A percentile compares a stretch with the other conserved stretches of the same genome.
Conservation (phyloP, 2,888 invertebrate species). For the Troides aeacus region DNA sequence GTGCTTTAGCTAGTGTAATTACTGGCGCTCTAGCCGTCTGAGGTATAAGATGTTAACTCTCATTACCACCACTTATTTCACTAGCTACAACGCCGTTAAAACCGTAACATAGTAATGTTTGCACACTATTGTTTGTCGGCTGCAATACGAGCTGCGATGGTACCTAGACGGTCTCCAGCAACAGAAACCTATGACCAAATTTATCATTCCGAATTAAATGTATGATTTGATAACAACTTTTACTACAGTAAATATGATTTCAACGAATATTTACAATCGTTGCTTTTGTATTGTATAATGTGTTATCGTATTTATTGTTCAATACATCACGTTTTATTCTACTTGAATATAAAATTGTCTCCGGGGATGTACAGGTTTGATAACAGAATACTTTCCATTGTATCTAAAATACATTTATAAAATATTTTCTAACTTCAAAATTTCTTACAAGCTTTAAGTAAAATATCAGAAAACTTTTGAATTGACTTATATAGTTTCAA, state of each 20-base stretch:
- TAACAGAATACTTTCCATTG: conserved; percentile 10
- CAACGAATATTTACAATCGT: neutral
- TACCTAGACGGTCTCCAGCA: too few relatives aligned
- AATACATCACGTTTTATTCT: conserved; percentile 8
- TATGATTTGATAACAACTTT: neutral
- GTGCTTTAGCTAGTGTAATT: too few relatives aligned
- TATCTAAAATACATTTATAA: conserved; percentile 12
- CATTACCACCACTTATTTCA: too few relatives aligned
- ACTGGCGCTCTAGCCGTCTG: too few relatives aligned
- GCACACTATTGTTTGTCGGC: too few relatives aligned
- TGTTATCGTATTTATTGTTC: conserved; percentile 11
- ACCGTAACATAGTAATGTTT: too few relatives aligned
- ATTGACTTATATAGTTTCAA: neutral
- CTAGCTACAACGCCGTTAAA: too few relatives aligned
- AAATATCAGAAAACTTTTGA: conserved; percentile 3
- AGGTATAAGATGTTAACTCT: too few relatives aligned
- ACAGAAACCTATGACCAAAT: too few relatives aligned
- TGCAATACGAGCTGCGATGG: too few relatives aligned
- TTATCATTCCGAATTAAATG: neutral
- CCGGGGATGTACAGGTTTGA: conserved; percentile 12
- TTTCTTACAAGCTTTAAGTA: neutral
- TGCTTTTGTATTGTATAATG: neutral
- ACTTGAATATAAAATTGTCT: conserved; percentile 17
- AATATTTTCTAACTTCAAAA: conserved; percentile 6
- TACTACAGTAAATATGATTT: neutral